Evolutionary conservation across 35 echinoderm and acorn worm species (phyloP).

Genomic region (Heliocidaris tuberculata): DNA sequence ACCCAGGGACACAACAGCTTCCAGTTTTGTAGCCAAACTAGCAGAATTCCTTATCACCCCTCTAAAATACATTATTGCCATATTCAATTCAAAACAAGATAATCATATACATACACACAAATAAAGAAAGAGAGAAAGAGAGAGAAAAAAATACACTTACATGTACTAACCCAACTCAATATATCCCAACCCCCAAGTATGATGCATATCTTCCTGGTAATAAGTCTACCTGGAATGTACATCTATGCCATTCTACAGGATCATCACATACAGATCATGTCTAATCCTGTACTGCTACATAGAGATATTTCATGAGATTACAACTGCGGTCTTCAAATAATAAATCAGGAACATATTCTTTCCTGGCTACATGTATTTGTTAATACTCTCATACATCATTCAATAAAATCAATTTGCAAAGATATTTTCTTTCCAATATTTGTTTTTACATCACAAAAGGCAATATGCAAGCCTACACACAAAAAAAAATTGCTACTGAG

Average conservation of each 20-base stretch:
- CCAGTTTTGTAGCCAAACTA: neutral
- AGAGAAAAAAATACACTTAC: neutral
- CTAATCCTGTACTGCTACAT: neutral
- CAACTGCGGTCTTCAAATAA: too few relatives aligned
- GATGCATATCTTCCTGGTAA: neutral
- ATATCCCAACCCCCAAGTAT: neutral
- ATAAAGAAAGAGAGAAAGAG: neutral
- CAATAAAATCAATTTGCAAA: neutral
- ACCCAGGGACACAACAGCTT: neutral
- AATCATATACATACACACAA: neutral
- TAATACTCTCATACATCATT: neutral
- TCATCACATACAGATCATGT: neutral
- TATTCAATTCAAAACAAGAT: neutral
- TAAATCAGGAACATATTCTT: neutral
- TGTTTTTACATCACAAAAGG: too few relatives aligned
- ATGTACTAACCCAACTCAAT: neutral
- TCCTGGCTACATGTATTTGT: neutral
- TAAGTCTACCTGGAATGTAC: neutral
- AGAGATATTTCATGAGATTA: neutral
- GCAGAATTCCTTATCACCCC: neutral
- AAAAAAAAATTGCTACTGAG: too few relatives aligned
- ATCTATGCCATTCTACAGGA: neutral
- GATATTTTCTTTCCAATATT: too few relatives aligned
- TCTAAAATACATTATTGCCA: neutral
- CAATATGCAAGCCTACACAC: too few relatives aligned